phyloP scores from a whole-genome alignment of 2,797 vertebrate species.

The Picus viridis region DNA sequence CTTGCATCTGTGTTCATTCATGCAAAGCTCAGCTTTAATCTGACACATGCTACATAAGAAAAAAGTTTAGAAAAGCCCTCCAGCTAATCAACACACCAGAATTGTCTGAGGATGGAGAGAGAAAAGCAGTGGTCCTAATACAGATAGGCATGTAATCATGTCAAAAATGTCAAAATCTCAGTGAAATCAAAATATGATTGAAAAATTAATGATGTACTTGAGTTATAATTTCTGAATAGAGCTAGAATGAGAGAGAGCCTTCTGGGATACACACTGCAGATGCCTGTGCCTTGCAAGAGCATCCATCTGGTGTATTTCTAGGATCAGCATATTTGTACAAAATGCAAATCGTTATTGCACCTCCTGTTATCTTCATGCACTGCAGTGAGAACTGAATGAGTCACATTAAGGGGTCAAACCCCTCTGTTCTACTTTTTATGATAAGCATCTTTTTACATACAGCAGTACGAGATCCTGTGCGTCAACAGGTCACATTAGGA shows the following conservation, averaged over 20 bases:
- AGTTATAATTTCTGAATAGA: neutral
- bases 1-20: constrained; percentile 22
- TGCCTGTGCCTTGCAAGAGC: neutral
- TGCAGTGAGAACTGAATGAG: constrained; percentile 18
- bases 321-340: constrained; percentile 38
- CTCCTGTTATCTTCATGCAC: constrained; percentile 31
- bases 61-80: constrained; percentile 28
- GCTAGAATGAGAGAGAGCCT: neutral
- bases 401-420: constrained; percentile 49
- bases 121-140: neutral
- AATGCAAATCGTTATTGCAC: constrained; percentile 33
- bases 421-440: constrained; percentile 37
- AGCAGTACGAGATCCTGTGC: neutral
- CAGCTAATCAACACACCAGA: neutral
- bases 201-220: neutral
- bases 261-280: neutral
- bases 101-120: neutral
- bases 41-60: neutral
- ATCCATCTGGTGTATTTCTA: constrained; percentile 36
- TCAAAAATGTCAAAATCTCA: neutral
- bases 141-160: neutral
- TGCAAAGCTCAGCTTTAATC: constrained; percentile 10
- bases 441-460: constrained; percentile 30
- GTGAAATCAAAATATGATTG: neutral
- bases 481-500: neutral